Evolutionary conservation across 2,113 vertebrate genomes (phyloP).

Genomic region (Elachura formosa): DNA sequence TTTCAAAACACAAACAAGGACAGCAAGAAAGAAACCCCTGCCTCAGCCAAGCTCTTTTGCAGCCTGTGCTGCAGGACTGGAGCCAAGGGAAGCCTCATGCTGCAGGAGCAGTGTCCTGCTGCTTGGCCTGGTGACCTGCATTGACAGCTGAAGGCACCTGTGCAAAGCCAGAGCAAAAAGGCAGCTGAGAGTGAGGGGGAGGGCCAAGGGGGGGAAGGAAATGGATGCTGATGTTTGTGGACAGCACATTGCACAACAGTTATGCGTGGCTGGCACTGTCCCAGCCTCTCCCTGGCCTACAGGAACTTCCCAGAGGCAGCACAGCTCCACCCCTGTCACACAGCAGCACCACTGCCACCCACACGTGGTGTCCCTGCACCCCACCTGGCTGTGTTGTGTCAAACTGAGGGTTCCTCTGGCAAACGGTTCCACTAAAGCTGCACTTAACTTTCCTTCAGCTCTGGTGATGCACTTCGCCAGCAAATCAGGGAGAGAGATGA

Average conservation of each 20-base stretch:
- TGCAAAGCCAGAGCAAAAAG: neutral
- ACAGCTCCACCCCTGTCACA: neutral
- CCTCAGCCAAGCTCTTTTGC: neutral
- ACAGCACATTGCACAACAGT: neutral
- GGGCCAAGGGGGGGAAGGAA: neutral
- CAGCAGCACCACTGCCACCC: accelerated
- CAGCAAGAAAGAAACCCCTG: neutral
- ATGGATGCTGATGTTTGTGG: neutral
- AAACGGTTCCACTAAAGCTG: neutral
- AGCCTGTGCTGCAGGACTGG: neutral
- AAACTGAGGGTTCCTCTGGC: neutral
- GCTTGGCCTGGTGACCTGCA: neutral
- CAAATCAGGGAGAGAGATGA: neutral
- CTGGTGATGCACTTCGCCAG: neutral
- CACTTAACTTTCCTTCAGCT: neutral
- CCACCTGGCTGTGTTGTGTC: neutral
- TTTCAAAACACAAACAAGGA: neutral
- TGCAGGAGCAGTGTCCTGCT: neutral
- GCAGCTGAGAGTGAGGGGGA: neutral
- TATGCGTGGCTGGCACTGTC: neutral
- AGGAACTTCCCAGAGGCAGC: neutral
- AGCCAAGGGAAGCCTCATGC: neutral
- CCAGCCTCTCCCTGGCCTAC: neutral
- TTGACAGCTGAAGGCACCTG: neutral
- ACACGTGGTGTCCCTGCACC: neutral